Evolutionary conservation across 2,797 vertebrate genomes (phyloP).

Genomic region (Benthosema pterotum): DNA sequence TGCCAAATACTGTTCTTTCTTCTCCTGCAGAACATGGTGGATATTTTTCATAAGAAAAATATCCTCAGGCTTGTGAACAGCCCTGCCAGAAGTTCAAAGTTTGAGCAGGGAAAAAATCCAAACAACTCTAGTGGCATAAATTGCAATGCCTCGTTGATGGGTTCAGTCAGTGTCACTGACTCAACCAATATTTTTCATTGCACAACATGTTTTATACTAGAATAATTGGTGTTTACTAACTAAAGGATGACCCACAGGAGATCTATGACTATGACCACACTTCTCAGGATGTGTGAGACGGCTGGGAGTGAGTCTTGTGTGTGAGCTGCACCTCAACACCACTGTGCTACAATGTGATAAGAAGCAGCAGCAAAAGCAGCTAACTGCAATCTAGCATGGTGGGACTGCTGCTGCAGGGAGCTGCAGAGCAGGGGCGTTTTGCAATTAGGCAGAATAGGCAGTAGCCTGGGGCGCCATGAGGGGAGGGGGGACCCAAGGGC

Average conservation of each 20-base stretch:
- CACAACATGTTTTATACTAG: constrained; percentile 31
- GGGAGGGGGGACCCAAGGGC: too few species aligned
- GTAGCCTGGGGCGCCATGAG: too few species aligned
- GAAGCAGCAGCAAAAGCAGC: constrained; percentile 45
- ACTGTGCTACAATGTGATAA: constrained; percentile 78
- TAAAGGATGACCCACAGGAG: constrained; percentile 55
- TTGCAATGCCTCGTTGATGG: neutral
- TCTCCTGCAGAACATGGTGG: too few species aligned
- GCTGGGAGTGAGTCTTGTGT: constrained; percentile 52
- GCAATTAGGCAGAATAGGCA: too few species aligned
- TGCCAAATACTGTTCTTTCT: too few species aligned
- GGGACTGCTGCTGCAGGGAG: constrained; percentile 31
- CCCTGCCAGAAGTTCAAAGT: too few species aligned
- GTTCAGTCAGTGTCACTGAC: constrained; percentile 11
- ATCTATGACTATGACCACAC: constrained; percentile 54
- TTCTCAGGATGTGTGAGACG: constrained; percentile 47
- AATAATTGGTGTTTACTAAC: constrained; percentile 43
- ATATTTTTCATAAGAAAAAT: too few species aligned
- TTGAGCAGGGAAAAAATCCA: too few species aligned
- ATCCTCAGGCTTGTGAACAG: too few species aligned
- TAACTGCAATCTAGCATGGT: too few species aligned
- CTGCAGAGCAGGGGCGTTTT: too few species aligned
- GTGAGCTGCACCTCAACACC: constrained; percentile 58
- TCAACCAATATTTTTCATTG: constrained; percentile 23
- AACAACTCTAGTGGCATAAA: too few species aligned